phyloP scores from a whole-genome alignment of 2,797 vertebrate genomes.

The Philypnodon macrostomus region DNA sequence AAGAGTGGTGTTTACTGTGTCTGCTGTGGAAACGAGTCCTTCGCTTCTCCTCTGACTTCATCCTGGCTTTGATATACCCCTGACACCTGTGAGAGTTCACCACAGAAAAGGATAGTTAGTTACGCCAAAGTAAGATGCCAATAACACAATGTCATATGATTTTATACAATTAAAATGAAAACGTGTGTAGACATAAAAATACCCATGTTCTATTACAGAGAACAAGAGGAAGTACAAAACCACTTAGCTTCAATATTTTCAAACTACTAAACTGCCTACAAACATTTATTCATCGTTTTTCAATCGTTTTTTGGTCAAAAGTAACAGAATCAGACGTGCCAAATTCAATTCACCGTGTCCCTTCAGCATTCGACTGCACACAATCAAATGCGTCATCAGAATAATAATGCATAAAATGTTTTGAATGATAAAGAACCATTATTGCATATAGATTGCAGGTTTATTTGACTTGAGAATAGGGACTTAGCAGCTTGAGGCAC shows the following conservation, averaged over 20 bases:
- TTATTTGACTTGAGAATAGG: slow-evolving; percentile 12
- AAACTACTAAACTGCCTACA: no score
- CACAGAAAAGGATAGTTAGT: neutral
- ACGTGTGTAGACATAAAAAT: no score
- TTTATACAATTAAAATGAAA: no score
- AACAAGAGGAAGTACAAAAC: no score
- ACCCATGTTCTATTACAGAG: no score
- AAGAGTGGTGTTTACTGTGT: slow-evolving; percentile 77
- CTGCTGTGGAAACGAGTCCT: slow-evolving; percentile 90
- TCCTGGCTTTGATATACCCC: slow-evolving; percentile 96
- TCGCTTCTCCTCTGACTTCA: slow-evolving; percentile 97
- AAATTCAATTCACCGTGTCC: no score
- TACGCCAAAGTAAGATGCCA: no score
- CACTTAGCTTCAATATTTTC: no score
- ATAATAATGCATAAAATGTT: neutral
- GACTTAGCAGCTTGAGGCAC: slow-evolving; percentile 3
- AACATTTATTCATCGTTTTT: no score
- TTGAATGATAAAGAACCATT: slow-evolving; percentile 2
- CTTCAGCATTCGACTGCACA: neutral
- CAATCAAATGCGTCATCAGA: neutral
- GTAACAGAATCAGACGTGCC: neutral
- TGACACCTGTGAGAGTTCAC: slow-evolving; percentile 82
- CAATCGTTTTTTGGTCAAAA: no score
- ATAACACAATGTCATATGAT: no score
- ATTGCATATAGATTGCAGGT: neutral